A percentile compares a stretch with the other conserved stretches of the same genome.
Conservation (phyloP, 2,888 invertebrate genomes). For the Ligdia adustata region DNA sequence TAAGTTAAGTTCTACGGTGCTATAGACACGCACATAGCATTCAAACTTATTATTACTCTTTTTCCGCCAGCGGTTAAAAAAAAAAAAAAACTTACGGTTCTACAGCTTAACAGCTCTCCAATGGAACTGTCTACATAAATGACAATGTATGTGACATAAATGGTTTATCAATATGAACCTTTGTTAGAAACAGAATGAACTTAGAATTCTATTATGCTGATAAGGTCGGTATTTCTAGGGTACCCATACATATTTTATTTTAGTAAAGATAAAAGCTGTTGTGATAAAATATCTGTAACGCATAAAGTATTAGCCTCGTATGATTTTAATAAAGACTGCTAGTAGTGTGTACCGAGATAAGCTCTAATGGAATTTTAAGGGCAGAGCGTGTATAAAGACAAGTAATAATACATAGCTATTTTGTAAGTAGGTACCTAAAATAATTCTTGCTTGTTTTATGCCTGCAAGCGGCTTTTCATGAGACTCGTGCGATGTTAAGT, state of each 20-base stretch:
- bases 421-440: neutral
- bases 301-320: conserved; percentile 26
- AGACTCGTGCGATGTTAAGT: too few relatives aligned
- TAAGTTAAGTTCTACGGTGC: too few relatives aligned
- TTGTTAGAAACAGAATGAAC: conserved; percentile 29
- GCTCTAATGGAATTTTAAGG: conserved; percentile 13
- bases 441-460: neutral
- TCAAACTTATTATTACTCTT: too few relatives aligned
- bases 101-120: conserved; percentile 17
- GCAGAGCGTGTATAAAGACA: neutral
- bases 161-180: conserved; percentile 19
- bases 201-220: conserved; percentile 28
- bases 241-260: too few relatives aligned
- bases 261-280: conserved; percentile 29
- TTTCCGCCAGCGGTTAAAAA: too few relatives aligned
- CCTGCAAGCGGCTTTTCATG: too few relatives aligned
- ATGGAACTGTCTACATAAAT: conserved; percentile 1
- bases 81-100: too few relatives aligned
- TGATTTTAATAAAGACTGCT: conserved; percentile 19
- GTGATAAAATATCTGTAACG: conserved; percentile 24
- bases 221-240: conserved; percentile 13
- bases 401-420: too few relatives aligned
- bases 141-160: conserved; percentile 8
- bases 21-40: too few relatives aligned
- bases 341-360: conserved; percentile 5